phyloP scores from a whole-genome alignment of 1,140 invertebrate species.

The Zaprionus kolodkinae region DNA sequence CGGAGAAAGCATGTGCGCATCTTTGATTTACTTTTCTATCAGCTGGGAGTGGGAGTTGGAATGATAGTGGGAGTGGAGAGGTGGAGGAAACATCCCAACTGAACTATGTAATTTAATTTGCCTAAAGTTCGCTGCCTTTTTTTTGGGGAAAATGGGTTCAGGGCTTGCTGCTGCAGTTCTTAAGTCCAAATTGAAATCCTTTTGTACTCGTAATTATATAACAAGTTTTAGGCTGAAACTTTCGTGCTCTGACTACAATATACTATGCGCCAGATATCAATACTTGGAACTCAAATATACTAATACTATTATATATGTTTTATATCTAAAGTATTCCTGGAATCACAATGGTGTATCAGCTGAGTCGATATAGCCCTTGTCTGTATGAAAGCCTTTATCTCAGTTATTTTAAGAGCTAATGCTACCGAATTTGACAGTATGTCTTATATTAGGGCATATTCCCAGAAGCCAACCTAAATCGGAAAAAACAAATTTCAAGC shows the following conservation, averaged over 20 bases:
- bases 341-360: not conserved
- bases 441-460: too few species aligned
- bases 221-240: constrained; percentile 47
- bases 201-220: constrained; percentile 70
- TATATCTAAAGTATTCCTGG: not conserved
- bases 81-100: constrained; percentile 29
- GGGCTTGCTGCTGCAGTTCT: constrained; percentile 7
- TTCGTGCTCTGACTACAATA: not conserved
- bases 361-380: too few species aligned
- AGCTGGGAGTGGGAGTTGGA: not conserved
- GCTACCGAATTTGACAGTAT: too few species aligned
- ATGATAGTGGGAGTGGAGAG: not conserved
- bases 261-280: not conserved
- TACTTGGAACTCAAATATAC: not conserved
- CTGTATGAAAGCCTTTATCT: too few species aligned
- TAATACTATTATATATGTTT: not conserved
- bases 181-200: constrained; percentile 54
- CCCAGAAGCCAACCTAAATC: too few species aligned
- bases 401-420: too few species aligned
- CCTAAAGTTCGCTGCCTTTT: constrained; percentile 70
- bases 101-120: constrained; percentile 81
- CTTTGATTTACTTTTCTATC: constrained; percentile 64
- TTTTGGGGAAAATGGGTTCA: not conserved
- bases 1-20: constrained; percentile 70
- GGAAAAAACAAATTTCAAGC: too few species aligned